A percentile compares a stretch with the other conserved stretches of the same genome.
phyloP scores from a whole-genome alignment of 37 sponge, comb jelly and placozoan genomes.

The Eunapius fragilis region DNA sequence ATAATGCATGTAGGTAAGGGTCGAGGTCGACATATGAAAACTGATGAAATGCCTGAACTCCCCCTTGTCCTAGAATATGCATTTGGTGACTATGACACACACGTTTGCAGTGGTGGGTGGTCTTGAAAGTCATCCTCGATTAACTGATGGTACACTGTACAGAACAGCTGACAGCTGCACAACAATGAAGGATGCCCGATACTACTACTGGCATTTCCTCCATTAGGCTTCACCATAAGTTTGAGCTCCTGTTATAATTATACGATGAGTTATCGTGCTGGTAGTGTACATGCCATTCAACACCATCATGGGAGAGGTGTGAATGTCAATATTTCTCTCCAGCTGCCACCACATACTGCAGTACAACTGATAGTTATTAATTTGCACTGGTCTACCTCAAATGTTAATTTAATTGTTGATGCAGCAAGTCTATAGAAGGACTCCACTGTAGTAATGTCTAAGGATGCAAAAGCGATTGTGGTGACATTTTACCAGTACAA shows the following conservation, averaged over 20 bases:
- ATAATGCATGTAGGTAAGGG: conserved; percentile 22
- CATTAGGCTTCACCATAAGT: background rate
- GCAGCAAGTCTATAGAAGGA: background rate
- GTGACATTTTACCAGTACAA: background rate
- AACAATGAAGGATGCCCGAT: background rate
- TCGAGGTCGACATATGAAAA: conserved; percentile 13
- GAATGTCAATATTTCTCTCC: background rate
- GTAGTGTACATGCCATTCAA: background rate
- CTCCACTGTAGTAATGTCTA: background rate
- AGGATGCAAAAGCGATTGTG: conserved; percentile 14
- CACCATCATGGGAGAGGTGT: conserved; percentile 5
- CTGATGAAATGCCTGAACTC: conserved; percentile 10
- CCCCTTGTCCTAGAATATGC: conserved; percentile 15
- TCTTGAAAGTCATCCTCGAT: conserved; percentile 14
- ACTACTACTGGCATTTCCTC: no score
- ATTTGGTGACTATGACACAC: conserved; percentile 7
- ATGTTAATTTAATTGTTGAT: conserved; percentile 1
- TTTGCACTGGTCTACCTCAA: conserved; percentile 7
- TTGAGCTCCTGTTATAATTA: conserved; percentile 11
- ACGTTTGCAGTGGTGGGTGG: conserved; percentile 17
- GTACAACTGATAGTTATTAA: conserved; percentile 5
- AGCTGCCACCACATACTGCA: background rate
- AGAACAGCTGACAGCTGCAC: background rate
- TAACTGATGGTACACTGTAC: conserved; percentile 28
- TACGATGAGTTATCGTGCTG: background rate